These are phyloP conservation scores for Piaya cayana DNA, from an alignment of 2,113 vertebrate genomes.

Conservation along the genomic window DNA sequence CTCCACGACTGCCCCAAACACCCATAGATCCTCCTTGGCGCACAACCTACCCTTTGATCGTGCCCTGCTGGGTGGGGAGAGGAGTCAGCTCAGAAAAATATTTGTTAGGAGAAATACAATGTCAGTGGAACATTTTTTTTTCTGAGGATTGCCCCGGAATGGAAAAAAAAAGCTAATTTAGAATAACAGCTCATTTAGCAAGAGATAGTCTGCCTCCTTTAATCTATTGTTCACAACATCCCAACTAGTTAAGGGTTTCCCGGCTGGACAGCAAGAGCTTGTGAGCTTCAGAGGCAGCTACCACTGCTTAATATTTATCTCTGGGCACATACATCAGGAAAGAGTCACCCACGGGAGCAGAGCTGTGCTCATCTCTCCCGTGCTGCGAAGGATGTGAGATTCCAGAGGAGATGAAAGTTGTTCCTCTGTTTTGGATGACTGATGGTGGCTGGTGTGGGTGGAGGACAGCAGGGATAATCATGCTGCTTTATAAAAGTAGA, in stretches of 20 bases:
- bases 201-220: slow-evolving; percentile 38
- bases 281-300: background rate
- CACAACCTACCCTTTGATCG: background rate
- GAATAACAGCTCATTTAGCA: slow-evolving; percentile 56
- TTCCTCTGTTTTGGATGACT: background rate
- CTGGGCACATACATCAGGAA: slow-evolving; percentile 5
- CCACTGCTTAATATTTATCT: background rate
- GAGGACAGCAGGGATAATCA: background rate
- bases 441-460: background rate
- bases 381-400: background rate
- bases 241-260: slow-evolving; percentile 18
- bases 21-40: fast-evolving
- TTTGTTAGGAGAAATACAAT: background rate
- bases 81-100: slow-evolving; percentile 1
- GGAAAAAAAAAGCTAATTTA: background rate
- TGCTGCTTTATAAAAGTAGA: background rate
- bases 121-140: background rate
- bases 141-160: background rate
- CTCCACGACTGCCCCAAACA: fast-evolving
- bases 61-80: background rate
- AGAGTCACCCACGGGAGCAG: background rate
- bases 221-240: background rate
- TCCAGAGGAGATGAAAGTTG: slow-evolving; percentile 4
- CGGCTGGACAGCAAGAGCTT: background rate
- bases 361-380: background rate